phyloP scores from a whole-genome alignment of 2,113 vertebrate genomes.

The Mormyrus lacerda region DNA sequence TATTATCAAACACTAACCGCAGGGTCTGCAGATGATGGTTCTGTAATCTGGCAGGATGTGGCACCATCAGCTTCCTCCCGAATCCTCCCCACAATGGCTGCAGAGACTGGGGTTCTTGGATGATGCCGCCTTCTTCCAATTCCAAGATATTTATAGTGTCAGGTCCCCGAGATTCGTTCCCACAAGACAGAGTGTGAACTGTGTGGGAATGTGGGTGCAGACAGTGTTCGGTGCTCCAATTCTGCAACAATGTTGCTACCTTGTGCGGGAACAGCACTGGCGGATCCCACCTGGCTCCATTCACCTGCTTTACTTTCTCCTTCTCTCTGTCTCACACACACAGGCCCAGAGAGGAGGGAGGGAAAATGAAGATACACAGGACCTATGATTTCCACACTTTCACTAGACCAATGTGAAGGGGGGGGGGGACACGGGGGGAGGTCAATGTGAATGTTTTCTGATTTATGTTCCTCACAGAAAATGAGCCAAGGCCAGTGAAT shows the following conservation, averaged over 20 bases:
- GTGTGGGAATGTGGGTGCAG: not conserved
- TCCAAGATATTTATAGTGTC: too few relatives aligned
- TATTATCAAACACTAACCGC: not conserved
- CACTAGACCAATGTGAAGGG: too few relatives aligned
- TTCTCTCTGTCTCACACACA: not conserved
- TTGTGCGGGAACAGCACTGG: not conserved
- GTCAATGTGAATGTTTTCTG: not conserved
- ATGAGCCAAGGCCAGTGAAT: not conserved
- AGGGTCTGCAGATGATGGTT: conserved; percentile 20
- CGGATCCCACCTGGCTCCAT: not conserved
- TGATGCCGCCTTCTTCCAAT: too few relatives aligned
- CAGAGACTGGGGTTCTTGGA: conserved; percentile 25
- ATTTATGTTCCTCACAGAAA: not conserved
- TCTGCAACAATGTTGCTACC: too few relatives aligned
- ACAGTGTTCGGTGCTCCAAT: not conserved
- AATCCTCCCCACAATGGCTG: conserved; percentile 24
- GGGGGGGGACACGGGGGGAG: not conserved
- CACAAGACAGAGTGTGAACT: not conserved
- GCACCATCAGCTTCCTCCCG: conserved; percentile 11
- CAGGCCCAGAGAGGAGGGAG: not conserved
- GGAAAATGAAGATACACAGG: not conserved
- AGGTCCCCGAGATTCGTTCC: not conserved
- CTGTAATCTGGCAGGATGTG: not conserved
- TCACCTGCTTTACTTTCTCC: not conserved
- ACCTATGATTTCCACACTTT: too few relatives aligned